Base-by-base conservation (phyloP, 2,113 vertebrate genomes). In the Smithornis capensis region DNA sequence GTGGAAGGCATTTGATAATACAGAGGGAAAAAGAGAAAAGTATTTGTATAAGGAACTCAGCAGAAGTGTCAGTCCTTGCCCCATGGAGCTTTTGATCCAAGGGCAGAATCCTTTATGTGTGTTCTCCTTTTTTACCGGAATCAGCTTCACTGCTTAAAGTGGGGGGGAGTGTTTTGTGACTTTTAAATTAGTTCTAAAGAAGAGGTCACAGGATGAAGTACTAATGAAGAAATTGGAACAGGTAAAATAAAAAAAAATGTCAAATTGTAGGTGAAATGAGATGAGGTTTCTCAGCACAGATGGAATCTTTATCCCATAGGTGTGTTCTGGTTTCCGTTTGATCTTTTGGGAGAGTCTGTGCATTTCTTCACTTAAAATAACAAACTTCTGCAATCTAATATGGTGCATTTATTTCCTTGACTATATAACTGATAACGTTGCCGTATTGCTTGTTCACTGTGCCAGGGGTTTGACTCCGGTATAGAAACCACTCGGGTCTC, bases 1-100 rank as follows among this genome's bases (percentile, higher is more conserved):
- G 96, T 77, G 94, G 91, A 90, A 95, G 59, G 71, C 85, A 84
- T 91, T 94, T 95, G 95, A 62, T 95, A 95, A 96, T 33, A 82
- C 76, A 76, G 64, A 86, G 52, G 53, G 71, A 50, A 85, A 84
- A 84, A 52, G 73, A 84, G 31, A 86, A 47, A 91, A 87, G 83
- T 89, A 8, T 95, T 94, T 89, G 76, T 80, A 5, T 83, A 45
- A 95, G 40, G n/a, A 76, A 55, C 60, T 92, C 50, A n/a, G 67
- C 49, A 97, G 74, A 94, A 91, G 77, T 59, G 22, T 55, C 44
- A 92, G 35, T 91, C 47, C 38, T 73, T 90, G 82, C 59, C 62
- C 52, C 28, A 10, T 4, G 5, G 44, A 90, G 69, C 63, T 85
- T 75, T 68, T 59, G 38, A 91, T 90, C 78, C 53, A 67, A 27